These are phyloP conservation scores for Actinia equina DNA, from an alignment of 64 coral and sea anemone genomes.

Conservation along the genomic window DNA sequence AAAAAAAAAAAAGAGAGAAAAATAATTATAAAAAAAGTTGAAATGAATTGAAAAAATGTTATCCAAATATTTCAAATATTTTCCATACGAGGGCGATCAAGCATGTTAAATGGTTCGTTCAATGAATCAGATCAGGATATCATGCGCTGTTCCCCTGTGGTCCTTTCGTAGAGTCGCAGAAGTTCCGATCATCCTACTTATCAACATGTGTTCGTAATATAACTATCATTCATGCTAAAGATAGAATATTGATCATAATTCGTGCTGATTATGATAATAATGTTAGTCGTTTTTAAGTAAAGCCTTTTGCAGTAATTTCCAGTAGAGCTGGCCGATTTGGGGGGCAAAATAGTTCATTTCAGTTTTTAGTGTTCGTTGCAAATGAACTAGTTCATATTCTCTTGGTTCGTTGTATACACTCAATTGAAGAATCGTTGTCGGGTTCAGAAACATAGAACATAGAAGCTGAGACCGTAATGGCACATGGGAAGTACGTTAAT, in stretches of 20 bases:
- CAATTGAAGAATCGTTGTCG: too few relatives aligned
- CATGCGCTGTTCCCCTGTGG: constrained; percentile 22
- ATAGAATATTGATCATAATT: not conserved
- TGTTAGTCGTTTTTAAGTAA: not conserved
- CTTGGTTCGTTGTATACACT: too few relatives aligned
- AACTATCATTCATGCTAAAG: constrained; percentile 13
- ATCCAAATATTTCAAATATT: not conserved
- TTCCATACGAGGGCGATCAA: not conserved
- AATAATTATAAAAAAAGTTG: not conserved
- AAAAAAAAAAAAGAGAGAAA: not conserved
- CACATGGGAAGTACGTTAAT: too few relatives aligned
- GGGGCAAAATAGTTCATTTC: too few relatives aligned
- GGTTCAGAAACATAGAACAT: too few relatives aligned
- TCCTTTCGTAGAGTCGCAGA: constrained; percentile 18
- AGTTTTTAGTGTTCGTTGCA: too few relatives aligned
- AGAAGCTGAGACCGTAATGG: too few relatives aligned
- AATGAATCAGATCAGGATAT: not conserved
- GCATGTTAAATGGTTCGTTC: not conserved
- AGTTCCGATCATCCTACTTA: constrained; percentile 32
- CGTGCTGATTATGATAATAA: constrained; percentile 1
- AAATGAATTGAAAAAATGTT: too few relatives aligned
- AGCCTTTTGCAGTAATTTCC: not conserved
- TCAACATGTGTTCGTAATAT: constrained; percentile 24
- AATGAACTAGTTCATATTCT: too few relatives aligned
- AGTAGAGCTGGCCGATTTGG: too few relatives aligned